phyloP scores from a whole-genome alignment of 2,797 vertebrate genomes.

The Paramormyrops hopkinsi region DNA sequence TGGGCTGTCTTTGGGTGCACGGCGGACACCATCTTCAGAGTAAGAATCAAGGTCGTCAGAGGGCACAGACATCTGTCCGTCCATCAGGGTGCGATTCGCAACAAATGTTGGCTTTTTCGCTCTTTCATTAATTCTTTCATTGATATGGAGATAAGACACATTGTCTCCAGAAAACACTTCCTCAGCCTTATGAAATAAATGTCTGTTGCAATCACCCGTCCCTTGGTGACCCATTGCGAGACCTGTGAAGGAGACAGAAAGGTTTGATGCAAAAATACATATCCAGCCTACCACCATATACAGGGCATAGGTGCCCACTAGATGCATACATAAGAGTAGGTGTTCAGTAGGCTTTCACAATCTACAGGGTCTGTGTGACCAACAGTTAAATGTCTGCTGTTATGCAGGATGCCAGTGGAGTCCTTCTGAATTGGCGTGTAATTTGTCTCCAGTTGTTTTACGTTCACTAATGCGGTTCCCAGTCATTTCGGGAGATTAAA shows the following conservation, averaged over 20 bases:
- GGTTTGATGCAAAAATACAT: not conserved
- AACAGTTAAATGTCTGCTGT: not conserved
- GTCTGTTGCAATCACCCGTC: not conserved
- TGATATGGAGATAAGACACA: not conserved
- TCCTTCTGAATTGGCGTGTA: not conserved
- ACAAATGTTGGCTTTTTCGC: not conserved
- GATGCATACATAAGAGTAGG: not conserved
- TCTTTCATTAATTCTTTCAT: not conserved
- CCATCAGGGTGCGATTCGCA: not conserved
- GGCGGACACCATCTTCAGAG: not conserved
- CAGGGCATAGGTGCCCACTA: not conserved
- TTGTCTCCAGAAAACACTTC: not conserved
- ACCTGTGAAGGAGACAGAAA: not conserved
- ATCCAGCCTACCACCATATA: not conserved
- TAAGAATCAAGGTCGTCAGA: not conserved
- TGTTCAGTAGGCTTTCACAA: not conserved
- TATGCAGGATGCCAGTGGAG: not conserved
- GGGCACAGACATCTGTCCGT: not conserved
- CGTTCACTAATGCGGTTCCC: not conserved
- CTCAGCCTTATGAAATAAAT: not conserved
- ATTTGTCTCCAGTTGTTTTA: not conserved
- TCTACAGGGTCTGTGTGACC: not conserved
- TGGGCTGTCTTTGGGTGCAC: not conserved
- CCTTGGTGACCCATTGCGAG: not conserved
- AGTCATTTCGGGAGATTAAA: conserved; percentile 9